A percentile compares a stretch with the other conserved stretches of the same genome.
Conservation (phyloP, 2,797 vertebrate genomes). For the Myotis daubentonii region DNA sequence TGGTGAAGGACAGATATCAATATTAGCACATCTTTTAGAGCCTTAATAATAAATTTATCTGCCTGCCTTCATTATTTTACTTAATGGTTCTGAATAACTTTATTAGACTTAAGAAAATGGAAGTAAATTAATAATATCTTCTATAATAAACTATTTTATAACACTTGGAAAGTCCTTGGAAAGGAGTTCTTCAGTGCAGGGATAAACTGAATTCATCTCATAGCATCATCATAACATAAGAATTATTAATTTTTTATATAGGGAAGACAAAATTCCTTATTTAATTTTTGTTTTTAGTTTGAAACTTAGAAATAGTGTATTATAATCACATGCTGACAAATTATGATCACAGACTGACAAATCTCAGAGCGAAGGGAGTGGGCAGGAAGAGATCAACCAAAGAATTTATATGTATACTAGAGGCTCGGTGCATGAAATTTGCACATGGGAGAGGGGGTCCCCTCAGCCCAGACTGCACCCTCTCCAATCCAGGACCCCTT, state of each 20-base stretch:
- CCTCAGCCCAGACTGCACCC: too few species aligned
- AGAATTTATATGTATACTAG: too few species aligned
- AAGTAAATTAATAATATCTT: not conserved
- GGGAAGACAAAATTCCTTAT: not conserved
- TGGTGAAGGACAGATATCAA: not conserved
- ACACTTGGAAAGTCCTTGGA: not conserved
- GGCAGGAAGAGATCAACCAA: too few species aligned
- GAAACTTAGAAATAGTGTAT: not conserved
- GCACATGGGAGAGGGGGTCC: too few species aligned
- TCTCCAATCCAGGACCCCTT: too few species aligned
- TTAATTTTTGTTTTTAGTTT: not conserved
- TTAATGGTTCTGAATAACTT: conserved; percentile 11
- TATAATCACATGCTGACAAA: not conserved
- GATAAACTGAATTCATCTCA: not conserved
- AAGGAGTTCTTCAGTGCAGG: not conserved
- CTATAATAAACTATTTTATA: not conserved
- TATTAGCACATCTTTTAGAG: not conserved
- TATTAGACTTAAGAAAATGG: not conserved
- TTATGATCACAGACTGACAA: too few species aligned
- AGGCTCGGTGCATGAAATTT: too few species aligned
- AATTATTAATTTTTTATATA: not conserved
- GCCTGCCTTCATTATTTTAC: not conserved
- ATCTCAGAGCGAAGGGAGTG: too few species aligned
- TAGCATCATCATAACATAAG: not conserved
- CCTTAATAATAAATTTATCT: not conserved